These are phyloP conservation scores for Pyralis farinalis DNA, from an alignment of 2,888 invertebrate species.

Conservation along the genomic window DNA sequence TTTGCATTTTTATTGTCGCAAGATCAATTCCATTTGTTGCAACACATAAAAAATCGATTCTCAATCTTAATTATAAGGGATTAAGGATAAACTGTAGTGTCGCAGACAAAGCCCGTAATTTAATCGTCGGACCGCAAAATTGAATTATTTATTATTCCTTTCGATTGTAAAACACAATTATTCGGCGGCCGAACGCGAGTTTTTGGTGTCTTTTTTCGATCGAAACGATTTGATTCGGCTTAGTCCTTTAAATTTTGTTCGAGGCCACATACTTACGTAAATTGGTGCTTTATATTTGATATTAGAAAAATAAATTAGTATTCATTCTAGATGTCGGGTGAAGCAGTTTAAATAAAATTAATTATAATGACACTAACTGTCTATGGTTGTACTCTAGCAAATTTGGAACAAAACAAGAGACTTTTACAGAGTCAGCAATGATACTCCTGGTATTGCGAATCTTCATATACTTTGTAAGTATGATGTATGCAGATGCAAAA, in stretches of 20 bases:
- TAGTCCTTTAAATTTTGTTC: constrained; percentile 30
- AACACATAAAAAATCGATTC: constrained; percentile 6
- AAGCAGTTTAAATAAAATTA: neutral
- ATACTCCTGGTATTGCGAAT: no score
- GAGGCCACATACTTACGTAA: constrained; percentile 10
- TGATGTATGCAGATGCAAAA: no score
- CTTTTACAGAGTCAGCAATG: no score
- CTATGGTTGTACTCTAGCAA: no score
- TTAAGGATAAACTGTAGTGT: constrained; percentile 23
- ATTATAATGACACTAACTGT: neutral
- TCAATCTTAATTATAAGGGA: constrained; percentile 8
- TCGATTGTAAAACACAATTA: constrained; percentile 63
- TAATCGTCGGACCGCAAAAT: constrained; percentile 66
- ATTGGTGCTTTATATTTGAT: constrained; percentile 3
- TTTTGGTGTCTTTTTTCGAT: constrained; percentile 37
- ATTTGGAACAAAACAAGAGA: no score
- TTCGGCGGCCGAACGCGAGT: constrained; percentile 42
- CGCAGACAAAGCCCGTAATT: constrained; percentile 65
- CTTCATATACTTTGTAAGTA: no score
- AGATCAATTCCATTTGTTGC: constrained; percentile 26
- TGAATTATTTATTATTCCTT: constrained; percentile 71
- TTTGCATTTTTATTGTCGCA: constrained; percentile 78
- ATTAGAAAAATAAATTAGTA: constrained; percentile 1
- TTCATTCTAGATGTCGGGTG: neutral
- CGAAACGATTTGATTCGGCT: constrained; percentile 41